Conservation (phyloP, 2,888 invertebrate species). For the Oxystoma pomonae region DNA sequence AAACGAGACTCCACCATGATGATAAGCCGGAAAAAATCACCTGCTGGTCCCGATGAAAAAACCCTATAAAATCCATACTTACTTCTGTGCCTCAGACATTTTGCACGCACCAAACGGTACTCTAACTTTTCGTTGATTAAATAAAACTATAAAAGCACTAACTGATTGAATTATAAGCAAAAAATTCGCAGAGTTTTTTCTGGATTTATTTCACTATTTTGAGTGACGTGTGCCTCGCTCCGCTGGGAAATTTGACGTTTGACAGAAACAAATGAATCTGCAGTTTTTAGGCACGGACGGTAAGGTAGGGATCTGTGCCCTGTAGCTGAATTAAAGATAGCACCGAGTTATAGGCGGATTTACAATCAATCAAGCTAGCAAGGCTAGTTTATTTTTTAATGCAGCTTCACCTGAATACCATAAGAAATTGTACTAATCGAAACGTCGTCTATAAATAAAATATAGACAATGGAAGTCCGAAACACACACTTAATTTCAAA, state of each 20-base stretch:
- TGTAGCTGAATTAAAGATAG: too few species aligned
- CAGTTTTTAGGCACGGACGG: too few species aligned
- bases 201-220: neutral
- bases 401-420: too few species aligned
- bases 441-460: too few species aligned
- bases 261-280: neutral
- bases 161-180: neutral
- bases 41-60: slow-evolving; percentile 16
- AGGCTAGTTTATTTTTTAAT: too few species aligned
- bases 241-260: neutral
- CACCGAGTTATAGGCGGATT: too few species aligned
- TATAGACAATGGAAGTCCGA: too few species aligned
- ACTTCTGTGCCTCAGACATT: slow-evolving; percentile 44
- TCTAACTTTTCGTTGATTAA: neutral
- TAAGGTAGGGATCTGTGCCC: too few species aligned
- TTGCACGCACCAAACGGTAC: slow-evolving; percentile 5
- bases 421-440: too few species aligned
- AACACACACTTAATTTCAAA: too few species aligned
- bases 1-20: slow-evolving; percentile 37
- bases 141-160: neutral
- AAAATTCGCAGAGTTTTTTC: neutral
- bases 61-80: slow-evolving; percentile 18
- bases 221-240: neutral
- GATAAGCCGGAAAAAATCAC: slow-evolving; percentile 35
- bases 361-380: too few species aligned